Percentiles rank a stretch among this genome's conserved stretches.
phyloP scores from a whole-genome alignment of 2,797 vertebrate genomes.

The Notoglanidium macrostoma region DNA sequence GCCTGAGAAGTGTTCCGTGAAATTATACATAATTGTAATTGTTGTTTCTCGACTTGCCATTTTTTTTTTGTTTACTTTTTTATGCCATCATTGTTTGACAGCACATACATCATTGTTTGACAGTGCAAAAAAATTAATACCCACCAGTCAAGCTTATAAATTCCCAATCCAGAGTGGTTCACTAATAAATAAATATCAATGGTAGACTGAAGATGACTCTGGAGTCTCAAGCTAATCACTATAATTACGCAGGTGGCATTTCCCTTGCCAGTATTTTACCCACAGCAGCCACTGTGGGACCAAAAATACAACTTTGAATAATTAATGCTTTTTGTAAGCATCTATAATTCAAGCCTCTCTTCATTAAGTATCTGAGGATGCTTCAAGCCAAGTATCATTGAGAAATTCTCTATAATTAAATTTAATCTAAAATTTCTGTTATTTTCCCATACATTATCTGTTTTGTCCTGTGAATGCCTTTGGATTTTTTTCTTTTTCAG shows the following conservation, averaged over 20 bases:
- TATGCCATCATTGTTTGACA: conserved; percentile 9
- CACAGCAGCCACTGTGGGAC: conserved; percentile 64
- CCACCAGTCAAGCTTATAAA: conserved; percentile 42
- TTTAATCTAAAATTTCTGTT: conserved; percentile 43
- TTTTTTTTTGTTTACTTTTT: neutral
- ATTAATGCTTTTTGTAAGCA: conserved; percentile 64
- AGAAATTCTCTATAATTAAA: conserved; percentile 46
- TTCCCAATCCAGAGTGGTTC: conserved; percentile 32
- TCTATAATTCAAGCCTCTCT: conserved; percentile 72
- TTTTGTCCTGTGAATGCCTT: neutral
- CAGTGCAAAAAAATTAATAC: conserved; percentile 39
- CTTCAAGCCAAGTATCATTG: conserved; percentile 52
- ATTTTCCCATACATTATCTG: conserved; percentile 38
- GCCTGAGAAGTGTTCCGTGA: neutral
- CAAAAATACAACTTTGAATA: conserved; percentile 68
- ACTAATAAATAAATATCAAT: conserved; percentile 49
- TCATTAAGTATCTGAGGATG: conserved; percentile 61
- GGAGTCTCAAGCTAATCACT: conserved; percentile 57
- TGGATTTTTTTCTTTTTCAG: neutral
- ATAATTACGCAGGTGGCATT: conserved; percentile 63
- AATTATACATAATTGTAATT: neutral
- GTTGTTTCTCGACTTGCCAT: neutral
- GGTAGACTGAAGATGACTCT: conserved; percentile 36
- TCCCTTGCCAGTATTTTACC: conserved; percentile 57
- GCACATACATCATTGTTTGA: conserved; percentile 7